Evolutionary conservation across 1,140 invertebrate genomes (phyloP).

Genomic region (Paraescarpia echinospica): DNA sequence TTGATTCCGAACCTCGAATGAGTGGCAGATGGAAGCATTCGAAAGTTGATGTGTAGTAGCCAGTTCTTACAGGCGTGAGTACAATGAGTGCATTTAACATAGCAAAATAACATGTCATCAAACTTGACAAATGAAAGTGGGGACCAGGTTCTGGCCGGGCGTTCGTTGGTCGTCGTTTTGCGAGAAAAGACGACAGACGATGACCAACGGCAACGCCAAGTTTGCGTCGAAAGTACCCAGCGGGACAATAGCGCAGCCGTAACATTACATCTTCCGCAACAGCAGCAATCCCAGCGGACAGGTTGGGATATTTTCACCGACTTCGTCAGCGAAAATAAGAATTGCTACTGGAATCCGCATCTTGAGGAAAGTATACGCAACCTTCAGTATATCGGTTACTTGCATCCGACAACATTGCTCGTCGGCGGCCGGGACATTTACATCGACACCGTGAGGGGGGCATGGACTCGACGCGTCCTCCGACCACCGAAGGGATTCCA

Average conservation of each 20-base stretch:
- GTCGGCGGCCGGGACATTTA: conserved; percentile 14
- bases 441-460: conserved; percentile 14
- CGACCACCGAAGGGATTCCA: conserved; percentile 8
- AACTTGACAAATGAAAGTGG: not conserved
- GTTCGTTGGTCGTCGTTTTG: not conserved
- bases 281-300: not conserved
- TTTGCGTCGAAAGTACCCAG: not conserved
- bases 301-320: conserved; percentile 11
- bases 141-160: not conserved
- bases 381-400: conserved; percentile 8
- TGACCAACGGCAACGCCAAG: not conserved
- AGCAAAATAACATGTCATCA: not conserved
- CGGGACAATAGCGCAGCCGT: not conserved
- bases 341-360: conserved; percentile 23
- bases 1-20: not conserved
- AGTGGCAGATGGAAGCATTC: not conserved
- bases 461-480: conserved; percentile 15
- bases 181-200: not conserved
- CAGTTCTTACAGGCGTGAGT: not conserved
- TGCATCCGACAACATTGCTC: conserved; percentile 18
- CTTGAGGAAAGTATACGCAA: conserved; percentile 19
- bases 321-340: conserved; percentile 11
- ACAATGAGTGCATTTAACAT: not conserved
- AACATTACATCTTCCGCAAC: not conserved
- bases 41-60: not conserved